These are phyloP conservation scores for Philaenus spumarius DNA, from an alignment of 1,140 invertebrate species.

Conservation along the genomic window DNA sequence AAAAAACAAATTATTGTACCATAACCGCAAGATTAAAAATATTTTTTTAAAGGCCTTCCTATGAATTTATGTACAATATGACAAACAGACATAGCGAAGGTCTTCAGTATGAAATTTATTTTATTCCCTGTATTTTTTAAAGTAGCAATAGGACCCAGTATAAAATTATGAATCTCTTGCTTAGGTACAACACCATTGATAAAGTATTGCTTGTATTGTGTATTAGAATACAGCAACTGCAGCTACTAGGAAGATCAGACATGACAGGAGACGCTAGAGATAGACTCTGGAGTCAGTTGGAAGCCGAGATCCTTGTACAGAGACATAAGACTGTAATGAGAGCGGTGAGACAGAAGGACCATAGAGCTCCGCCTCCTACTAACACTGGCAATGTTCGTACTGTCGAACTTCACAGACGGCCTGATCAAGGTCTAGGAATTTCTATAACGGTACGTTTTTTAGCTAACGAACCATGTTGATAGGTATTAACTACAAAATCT, in stretches of 20 bases:
- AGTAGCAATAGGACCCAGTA: too few relatives aligned
- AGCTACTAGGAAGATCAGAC: slow-evolving; percentile 61
- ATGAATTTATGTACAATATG: too few relatives aligned
- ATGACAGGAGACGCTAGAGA: slow-evolving; percentile 69
- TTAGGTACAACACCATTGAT: background rate
- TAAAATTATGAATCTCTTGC: too few relatives aligned
- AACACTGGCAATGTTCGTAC: slow-evolving; percentile 43
- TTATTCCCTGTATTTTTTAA: too few relatives aligned
- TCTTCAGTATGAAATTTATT: too few relatives aligned
- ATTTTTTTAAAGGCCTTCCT: too few relatives aligned
- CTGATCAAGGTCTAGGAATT: slow-evolving; percentile 69
- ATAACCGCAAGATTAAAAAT: too few relatives aligned
- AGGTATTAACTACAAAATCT: too few relatives aligned
- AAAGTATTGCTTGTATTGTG: too few relatives aligned
- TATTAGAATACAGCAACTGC: slow-evolving; percentile 74
- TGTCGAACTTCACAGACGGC: slow-evolving; percentile 54
- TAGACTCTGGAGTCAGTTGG: slow-evolving; percentile 75
- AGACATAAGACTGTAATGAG: slow-evolving; percentile 68
- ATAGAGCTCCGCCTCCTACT: slow-evolving; percentile 6
- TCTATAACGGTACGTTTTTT: slow-evolving; percentile 72
- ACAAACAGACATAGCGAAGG: too few relatives aligned
- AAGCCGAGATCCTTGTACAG: slow-evolving; percentile 79
- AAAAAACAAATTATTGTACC: too few relatives aligned
- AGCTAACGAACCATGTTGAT: too few relatives aligned
- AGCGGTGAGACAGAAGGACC: slow-evolving; percentile 25